Evolutionary conservation across 2,888 invertebrate species (phyloP).

Genomic region (Tuberolachnus salignus): DNA sequence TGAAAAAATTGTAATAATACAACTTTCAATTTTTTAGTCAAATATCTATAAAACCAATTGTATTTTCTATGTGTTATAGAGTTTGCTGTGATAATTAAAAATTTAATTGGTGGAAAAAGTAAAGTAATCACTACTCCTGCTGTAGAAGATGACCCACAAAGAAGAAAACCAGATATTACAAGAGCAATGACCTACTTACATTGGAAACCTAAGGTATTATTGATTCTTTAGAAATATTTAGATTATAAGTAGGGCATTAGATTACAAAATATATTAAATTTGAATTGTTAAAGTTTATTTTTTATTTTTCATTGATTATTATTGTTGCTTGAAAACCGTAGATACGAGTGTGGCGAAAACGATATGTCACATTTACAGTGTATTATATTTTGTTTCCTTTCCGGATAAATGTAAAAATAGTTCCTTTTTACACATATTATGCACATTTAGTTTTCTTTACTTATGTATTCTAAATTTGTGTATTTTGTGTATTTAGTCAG

Average conservation of each 20-base stretch:
- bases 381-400: too few relatives aligned
- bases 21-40: background rate
- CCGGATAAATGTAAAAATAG: too few relatives aligned
- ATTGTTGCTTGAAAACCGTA: too few relatives aligned
- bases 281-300: too few relatives aligned
- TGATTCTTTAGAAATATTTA: background rate
- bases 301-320: too few relatives aligned
- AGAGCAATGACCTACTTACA: slow-evolving; percentile 81
- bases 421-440: too few relatives aligned
- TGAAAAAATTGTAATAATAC: background rate
- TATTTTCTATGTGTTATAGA: slow-evolving; percentile 66
- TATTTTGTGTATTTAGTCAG: too few relatives aligned
- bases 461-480: too few relatives aligned
- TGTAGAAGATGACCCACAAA: slow-evolving; percentile 95
- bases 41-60: background rate
- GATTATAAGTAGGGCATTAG: too few relatives aligned
- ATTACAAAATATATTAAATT: too few relatives aligned
- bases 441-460: slow-evolving; percentile 60
- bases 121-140: slow-evolving; percentile 82
- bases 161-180: slow-evolving; percentile 90
- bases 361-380: too few relatives aligned
- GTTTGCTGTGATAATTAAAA: slow-evolving; percentile 84
- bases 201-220: slow-evolving; percentile 87
- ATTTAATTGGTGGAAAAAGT: slow-evolving; percentile 84
- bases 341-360: too few relatives aligned